Conservation (phyloP, 2,797 vertebrate genomes). For the Girardinus metallicus region DNA sequence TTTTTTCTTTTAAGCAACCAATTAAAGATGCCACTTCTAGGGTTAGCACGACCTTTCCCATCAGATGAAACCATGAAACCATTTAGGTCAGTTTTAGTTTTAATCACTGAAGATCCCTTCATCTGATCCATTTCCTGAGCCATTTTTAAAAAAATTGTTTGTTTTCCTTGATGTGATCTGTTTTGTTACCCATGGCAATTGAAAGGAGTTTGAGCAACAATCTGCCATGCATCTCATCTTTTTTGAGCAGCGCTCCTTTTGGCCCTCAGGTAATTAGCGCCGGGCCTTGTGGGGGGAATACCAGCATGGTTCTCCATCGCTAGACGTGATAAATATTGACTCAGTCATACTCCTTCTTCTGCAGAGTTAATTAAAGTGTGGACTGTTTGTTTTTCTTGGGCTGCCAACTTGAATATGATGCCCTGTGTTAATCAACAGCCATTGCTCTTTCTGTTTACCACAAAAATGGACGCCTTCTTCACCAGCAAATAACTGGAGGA, state of each 20-base stretch:
- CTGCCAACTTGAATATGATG: constrained; percentile 72
- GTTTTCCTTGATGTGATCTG: constrained; percentile 60
- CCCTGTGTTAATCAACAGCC: constrained; percentile 75
- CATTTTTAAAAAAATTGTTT: constrained; percentile 33
- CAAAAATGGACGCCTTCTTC: constrained; percentile 32
- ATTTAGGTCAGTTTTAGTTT: constrained; percentile 29
- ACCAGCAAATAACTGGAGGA: constrained; percentile 27
- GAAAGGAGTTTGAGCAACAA: constrained; percentile 65
- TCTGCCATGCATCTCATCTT: constrained; percentile 48
- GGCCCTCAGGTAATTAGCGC: constrained; percentile 78
- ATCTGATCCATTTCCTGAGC: constrained; percentile 35
- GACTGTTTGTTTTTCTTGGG: constrained; percentile 70
- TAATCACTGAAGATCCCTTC: constrained; percentile 50
- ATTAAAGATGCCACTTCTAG: constrained; percentile 28
- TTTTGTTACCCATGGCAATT: constrained; percentile 52
- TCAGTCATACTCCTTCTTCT: constrained; percentile 70
- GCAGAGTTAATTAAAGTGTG: constrained; percentile 76
- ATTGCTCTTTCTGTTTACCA: constrained; percentile 34
- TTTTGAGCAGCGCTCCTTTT: constrained; percentile 54
- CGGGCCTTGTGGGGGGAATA: constrained; percentile 54
- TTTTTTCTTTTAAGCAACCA: constrained; percentile 5
- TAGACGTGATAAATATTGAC: constrained; percentile 79
- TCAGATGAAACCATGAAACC: constrained; percentile 13
- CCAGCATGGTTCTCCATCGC: constrained; percentile 61
- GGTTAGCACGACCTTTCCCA: constrained; percentile 3